These are phyloP conservation scores for Pithys albifrons DNA, from an alignment of 2,113 vertebrate genomes.

Conservation along the genomic window DNA sequence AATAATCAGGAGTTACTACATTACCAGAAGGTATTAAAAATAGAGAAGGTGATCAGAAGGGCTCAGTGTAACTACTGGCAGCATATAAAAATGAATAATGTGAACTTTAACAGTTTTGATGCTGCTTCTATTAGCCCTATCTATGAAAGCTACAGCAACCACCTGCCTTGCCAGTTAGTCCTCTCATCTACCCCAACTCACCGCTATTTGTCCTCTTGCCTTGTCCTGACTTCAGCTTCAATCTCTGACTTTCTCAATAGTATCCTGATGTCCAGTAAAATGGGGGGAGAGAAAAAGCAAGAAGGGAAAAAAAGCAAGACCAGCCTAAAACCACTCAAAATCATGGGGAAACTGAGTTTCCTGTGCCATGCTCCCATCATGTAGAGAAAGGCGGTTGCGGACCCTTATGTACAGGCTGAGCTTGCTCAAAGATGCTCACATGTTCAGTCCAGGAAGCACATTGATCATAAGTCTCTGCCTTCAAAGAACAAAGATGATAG, in stretches of 20 bases:
- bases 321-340: not conserved
- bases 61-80: not conserved
- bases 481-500: not conserved
- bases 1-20: not conserved
- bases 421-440: not conserved
- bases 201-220: slow-evolving; percentile 7
- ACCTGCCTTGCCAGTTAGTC: slow-evolving; percentile 20
- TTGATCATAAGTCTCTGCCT: not conserved
- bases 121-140: slow-evolving; percentile 25
- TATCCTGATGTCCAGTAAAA: not conserved
- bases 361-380: not conserved
- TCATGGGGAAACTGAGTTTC: not conserved
- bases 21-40: slow-evolving; percentile 10
- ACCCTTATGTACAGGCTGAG: not conserved
- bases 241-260: not conserved
- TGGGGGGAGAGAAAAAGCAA: not conserved
- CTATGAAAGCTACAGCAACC: slow-evolving; percentile 20
- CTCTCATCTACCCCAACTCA: slow-evolving; percentile 5
- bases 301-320: rapidly evolving
- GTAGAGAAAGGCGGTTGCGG: not conserved
- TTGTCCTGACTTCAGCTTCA: not conserved
- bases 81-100: slow-evolving; percentile 42
- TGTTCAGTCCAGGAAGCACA: not conserved
- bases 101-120: slow-evolving; percentile 35
- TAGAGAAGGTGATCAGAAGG: slow-evolving; percentile 5